Conservation (phyloP, 1,140 invertebrate genomes). For the Brachionus rotundiformis region DNA sequence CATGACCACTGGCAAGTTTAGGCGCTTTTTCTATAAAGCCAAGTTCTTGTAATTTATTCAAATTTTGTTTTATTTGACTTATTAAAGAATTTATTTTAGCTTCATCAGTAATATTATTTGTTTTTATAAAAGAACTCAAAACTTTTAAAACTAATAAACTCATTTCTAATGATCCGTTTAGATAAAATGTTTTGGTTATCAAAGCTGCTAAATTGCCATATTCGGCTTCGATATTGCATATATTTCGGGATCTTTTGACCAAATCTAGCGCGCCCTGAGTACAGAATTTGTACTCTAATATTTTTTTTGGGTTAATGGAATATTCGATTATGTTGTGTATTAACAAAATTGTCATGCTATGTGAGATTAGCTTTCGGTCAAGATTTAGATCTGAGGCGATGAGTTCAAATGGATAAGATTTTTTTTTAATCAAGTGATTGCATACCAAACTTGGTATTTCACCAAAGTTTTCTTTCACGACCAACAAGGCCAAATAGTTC, state of each 20-base stretch:
- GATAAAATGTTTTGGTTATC: not conserved
- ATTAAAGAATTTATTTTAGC: not conserved
- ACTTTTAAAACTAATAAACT: constrained; percentile 20
- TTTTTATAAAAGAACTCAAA: not conserved
- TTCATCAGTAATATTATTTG: not conserved
- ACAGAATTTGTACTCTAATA: not conserved
- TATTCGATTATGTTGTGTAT: constrained; percentile 21
- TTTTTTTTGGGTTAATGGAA: not conserved
- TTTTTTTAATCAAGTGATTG: constrained; percentile 38
- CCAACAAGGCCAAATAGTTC: constrained; percentile 7
- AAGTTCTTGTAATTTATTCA: not conserved
- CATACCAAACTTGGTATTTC: not conserved
- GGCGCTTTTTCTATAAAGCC: not conserved
- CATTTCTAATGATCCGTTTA: constrained; percentile 25
- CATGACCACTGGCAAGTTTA: not conserved
- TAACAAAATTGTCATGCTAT: constrained; percentile 1
- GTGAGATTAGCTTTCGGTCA: not conserved
- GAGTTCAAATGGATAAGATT: not conserved
- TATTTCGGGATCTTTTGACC: not conserved
- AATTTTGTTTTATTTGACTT: not conserved
- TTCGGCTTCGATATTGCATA: not conserved
- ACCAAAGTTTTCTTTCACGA: constrained; percentile 42
- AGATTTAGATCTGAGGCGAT: constrained; percentile 4
- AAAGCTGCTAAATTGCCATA: not conserved
- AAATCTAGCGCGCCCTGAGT: not conserved